These are phyloP conservation scores for Lampris incognitus DNA, from an alignment of 2,113 vertebrate species.

Conservation along the genomic window DNA sequence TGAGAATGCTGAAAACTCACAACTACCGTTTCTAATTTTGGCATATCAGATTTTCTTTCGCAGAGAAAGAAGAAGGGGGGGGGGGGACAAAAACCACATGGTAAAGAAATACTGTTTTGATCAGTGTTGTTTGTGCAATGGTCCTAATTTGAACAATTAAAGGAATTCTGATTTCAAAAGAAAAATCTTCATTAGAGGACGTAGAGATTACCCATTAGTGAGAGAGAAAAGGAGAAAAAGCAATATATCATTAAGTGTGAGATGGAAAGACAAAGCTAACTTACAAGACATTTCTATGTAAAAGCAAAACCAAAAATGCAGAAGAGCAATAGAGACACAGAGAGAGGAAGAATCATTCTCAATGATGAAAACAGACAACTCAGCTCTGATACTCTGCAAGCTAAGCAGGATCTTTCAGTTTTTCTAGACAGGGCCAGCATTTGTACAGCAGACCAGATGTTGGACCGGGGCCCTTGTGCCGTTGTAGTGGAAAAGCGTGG, in stretches of 20 bases:
- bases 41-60: background rate
- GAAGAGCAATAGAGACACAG: background rate
- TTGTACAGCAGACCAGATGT: conserved; percentile 54
- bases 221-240: background rate
- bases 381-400: conserved; percentile 36
- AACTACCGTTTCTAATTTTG: conserved; percentile 21
- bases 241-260: background rate
- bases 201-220: too few relatives aligned
- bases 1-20: background rate
- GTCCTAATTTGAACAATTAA: too few relatives aligned
- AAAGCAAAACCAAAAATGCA: background rate
- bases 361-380: conserved; percentile 38
- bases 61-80: background rate
- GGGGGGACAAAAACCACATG: background rate
- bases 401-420: conserved; percentile 52
- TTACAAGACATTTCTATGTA: background rate
- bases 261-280: background rate
- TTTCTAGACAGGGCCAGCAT: conserved; percentile 3
- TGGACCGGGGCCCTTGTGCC: conserved; percentile 15
- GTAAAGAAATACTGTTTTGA: background rate
- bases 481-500: conserved; percentile 53
- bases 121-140: too few relatives aligned
- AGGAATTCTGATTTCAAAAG: too few relatives aligned
- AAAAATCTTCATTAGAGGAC: too few relatives aligned
- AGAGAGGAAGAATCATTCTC: conserved; percentile 16